A percentile compares a stretch with the other conserved stretches of the same genome.
phyloP scores from a whole-genome alignment of 2,888 invertebrate species.

The Chymomyza amoena region DNA sequence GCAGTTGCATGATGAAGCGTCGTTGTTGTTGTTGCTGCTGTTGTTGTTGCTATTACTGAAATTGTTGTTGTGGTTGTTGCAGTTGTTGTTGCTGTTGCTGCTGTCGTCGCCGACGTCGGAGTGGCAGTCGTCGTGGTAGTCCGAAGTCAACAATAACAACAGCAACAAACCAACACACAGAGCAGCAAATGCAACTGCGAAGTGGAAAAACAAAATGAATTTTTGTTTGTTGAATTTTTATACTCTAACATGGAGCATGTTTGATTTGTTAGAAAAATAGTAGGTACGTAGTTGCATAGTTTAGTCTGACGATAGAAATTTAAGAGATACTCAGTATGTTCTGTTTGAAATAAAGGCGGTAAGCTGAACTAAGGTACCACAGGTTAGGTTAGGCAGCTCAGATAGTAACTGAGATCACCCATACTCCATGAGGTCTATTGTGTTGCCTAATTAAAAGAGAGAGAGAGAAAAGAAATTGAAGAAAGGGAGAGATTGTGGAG shows the following conservation, averaged over 20 bases:
- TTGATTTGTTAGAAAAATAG: neutral
- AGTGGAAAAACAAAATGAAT: constrained; percentile 66
- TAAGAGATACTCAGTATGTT: no score
- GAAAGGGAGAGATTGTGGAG: no score
- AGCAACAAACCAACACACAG: constrained; percentile 21
- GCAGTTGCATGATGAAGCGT: constrained; percentile 68
- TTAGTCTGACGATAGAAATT: no score
- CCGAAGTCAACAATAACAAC: constrained; percentile 1
- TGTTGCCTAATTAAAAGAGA: no score
- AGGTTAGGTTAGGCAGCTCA: no score
- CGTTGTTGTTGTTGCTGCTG: constrained; percentile 5
- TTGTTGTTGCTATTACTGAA: constrained; percentile 6
- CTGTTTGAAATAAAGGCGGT: no score
- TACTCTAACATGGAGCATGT: neutral
- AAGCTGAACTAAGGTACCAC: no score
- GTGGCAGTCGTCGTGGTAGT: neutral
- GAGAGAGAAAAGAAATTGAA: no score
- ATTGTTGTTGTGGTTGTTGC: neutral
- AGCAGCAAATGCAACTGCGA: constrained; percentile 21
- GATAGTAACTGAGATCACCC: no score
- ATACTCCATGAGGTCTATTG: no score
- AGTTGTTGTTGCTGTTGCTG: neutral
- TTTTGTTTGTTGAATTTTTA: constrained; percentile 23
- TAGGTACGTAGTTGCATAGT: neutral
- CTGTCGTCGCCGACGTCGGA: neutral